phyloP scores from a whole-genome alignment of 2,113 vertebrate species.

The Sciurus niger region DNA sequence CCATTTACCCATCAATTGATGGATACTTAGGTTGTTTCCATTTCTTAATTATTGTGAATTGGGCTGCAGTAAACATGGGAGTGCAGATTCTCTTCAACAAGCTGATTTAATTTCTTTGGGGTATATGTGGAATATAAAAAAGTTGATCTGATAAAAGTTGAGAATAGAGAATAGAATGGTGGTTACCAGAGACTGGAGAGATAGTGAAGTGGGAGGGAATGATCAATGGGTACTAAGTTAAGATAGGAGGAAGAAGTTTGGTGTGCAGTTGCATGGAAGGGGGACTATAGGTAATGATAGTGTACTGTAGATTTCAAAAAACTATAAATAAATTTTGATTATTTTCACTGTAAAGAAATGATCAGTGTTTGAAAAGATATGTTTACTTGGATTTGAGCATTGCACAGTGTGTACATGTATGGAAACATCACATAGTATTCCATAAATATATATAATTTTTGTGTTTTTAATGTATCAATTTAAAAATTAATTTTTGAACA shows the following conservation, averaged over 20 bases:
- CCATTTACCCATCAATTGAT: background rate
- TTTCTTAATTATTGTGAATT: background rate
- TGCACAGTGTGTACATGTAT: background rate
- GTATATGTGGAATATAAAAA: background rate
- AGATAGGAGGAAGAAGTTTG: background rate
- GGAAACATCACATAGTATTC: background rate
- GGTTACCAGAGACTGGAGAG: background rate
- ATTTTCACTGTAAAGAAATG: background rate
- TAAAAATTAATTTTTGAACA: background rate
- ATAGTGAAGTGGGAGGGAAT: accelerated
- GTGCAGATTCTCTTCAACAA: background rate
- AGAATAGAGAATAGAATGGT: background rate
- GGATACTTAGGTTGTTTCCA: background rate
- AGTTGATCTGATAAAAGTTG: background rate
- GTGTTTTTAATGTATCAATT: background rate
- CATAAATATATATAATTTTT: background rate
- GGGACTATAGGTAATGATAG: background rate
- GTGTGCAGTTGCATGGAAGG: background rate
- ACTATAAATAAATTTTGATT: background rate
- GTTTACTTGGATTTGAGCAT: background rate
- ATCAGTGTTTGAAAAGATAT: background rate
- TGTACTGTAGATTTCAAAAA: background rate
- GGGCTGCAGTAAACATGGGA: background rate
- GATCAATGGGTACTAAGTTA: background rate
- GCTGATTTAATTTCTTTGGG: background rate